phyloP scores from a whole-genome alignment of 2,888 invertebrate species.

The Protonemura montana region DNA sequence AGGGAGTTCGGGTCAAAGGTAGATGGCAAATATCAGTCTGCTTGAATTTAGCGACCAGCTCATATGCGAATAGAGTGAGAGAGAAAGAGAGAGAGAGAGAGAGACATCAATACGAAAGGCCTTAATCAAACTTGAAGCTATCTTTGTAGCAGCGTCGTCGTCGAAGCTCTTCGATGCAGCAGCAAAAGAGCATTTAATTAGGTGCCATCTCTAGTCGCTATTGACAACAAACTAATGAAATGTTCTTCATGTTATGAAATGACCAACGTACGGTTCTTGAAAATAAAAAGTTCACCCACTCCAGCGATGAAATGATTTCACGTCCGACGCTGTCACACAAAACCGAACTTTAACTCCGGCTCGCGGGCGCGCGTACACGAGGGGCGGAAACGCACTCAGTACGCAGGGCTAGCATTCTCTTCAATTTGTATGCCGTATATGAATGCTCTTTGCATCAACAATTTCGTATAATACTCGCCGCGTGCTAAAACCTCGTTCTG shows the following conservation, averaged over 20 bases:
- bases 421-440: conserved; percentile 12
- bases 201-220: neutral
- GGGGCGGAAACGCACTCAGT: too few species aligned
- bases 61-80: too few species aligned
- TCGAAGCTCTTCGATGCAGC: neutral
- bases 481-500: neutral
- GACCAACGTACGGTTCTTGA: too few species aligned
- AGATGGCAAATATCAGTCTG: neutral
- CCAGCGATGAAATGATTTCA: neutral
- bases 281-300: neutral
- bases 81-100: too few species aligned
- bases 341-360: neutral
- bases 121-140: neutral
- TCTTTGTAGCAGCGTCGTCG: neutral
- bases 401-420: neutral
- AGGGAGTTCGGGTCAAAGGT: neutral
- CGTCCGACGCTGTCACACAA: neutral
- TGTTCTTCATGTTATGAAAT: neutral
- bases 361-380: neutral
- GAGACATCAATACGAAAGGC: neutral
- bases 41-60: neutral
- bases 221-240: neutral
- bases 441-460: neutral
- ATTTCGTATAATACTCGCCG: neutral
- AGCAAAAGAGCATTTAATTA: neutral